A percentile compares a stretch with the other conserved stretches of the same genome.
phyloP scores from a whole-genome alignment of 2,888 invertebrate genomes.

The Cacoxenus indagator region DNA sequence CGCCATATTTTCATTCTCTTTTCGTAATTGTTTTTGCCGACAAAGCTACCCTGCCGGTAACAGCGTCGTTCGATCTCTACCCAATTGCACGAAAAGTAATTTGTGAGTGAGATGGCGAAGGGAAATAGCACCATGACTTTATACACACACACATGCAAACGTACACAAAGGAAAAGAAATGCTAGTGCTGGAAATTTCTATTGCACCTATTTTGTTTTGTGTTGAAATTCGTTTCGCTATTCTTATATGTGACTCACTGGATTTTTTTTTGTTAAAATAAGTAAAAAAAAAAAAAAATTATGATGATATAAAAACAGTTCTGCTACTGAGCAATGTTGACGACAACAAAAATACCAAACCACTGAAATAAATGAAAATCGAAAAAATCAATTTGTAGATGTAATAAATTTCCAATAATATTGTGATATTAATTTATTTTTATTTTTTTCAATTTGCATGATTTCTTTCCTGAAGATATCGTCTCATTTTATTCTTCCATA shows the following conservation, averaged over 20 bases:
- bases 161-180: constrained; percentile 24
- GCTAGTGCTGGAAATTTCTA: constrained; percentile 56
- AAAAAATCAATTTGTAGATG: constrained; percentile 25
- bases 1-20: constrained; percentile 9
- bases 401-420: no score
- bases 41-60: background rate
- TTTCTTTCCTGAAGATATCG: no score
- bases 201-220: constrained; percentile 29
- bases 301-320: constrained; percentile 69
- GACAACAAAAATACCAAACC: constrained; percentile 68
- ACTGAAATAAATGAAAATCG: constrained; percentile 54
- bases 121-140: background rate
- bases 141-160: constrained; percentile 30
- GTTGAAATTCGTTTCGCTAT: constrained; percentile 1
- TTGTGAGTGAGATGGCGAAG: background rate
- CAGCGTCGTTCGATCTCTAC: background rate
- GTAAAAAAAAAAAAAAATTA: no score
- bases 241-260: constrained; percentile 34
- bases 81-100: background rate
- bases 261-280: no score
- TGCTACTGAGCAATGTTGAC: constrained; percentile 70
- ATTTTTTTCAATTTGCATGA: no score
- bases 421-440: constrained; percentile 18
- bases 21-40: background rate
- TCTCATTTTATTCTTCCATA: no score